Conservation (phyloP, 2,797 vertebrate species). For the Amblyraja radiata region DNA sequence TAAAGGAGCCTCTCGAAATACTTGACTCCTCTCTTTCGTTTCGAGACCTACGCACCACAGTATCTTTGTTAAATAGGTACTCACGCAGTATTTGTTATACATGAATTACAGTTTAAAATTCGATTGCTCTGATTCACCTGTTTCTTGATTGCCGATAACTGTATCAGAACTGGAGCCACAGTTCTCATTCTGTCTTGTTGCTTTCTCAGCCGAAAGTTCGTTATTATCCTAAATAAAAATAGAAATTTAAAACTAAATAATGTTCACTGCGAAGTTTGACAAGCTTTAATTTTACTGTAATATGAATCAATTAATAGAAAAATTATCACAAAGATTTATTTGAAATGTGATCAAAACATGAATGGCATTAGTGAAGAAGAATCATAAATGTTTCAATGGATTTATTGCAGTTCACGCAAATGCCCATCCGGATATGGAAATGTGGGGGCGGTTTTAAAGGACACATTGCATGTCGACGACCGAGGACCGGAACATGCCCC, state of each 20-base stretch:
- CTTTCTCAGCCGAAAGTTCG: conserved; percentile 23
- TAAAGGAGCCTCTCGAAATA: no score
- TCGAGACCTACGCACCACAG: no score
- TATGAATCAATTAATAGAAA: background rate
- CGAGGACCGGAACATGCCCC: no score
- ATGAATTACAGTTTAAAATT: background rate
- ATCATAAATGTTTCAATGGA: background rate
- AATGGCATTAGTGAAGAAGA: background rate
- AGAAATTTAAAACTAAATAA: background rate
- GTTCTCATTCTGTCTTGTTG: background rate
- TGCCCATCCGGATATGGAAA: background rate
- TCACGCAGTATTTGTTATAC: background rate
- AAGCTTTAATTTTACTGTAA: background rate
- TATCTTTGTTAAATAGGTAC: background rate
- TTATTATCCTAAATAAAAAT: background rate
- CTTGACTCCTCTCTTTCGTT: no score
- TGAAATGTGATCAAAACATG: background rate
- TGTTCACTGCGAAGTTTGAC: background rate
- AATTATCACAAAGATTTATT: background rate
- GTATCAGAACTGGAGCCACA: background rate
- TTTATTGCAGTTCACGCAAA: background rate
- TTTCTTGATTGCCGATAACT: background rate
- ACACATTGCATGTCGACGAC: no score
- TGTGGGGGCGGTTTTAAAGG: background rate
- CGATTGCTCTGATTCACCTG: background rate